Evolutionary conservation across 1,140 invertebrate genomes (phyloP), one percentile per base, ranked within the genome.

Genomic region (Nasonia vitripennis): DNA sequence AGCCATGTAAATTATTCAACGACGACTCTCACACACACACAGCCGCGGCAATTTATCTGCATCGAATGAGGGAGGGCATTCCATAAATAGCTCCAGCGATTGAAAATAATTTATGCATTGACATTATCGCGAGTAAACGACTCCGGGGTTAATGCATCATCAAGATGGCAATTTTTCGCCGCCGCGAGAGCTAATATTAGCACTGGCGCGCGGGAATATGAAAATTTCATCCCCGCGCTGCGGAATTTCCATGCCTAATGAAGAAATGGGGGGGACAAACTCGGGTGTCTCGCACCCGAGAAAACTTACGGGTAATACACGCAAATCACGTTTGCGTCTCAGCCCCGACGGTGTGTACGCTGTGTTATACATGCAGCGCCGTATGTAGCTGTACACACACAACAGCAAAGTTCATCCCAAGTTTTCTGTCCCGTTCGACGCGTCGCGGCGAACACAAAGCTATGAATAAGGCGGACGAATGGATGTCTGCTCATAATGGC

Each of bases 181-280:
- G 41, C 41, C 9, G 0, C 41, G 23, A 68, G 31, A 71, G 45
- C 45, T 37, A 83, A 83, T 67, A 70, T 23, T 48, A 83, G 67
- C 51, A 78, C 67, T 70, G 77, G n/a, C 62, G 27, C 20, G 51
- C 11, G 37, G 45, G 74, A 34, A 75, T 62, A 77, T 62, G 73
- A 77, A 78, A 83, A 68, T 78, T 78, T 55, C 23, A 70, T n/a
- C 20, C 62, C 73, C 55, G 4, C 14, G 6, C 17, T 62, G 23
- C 41, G 67, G 34, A 79, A 55, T 84, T 79, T 84, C 68, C 83
- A 74, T 79, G 48, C 73, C 74, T 84, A 84, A 84, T 79, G 83
- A 84, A 84, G 77, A 79, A 79, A 75, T 31, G 31, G 23, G 55
- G 55, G 20, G 55, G 17, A 9, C 37, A 20, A 78, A 70, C 17